A percentile compares a stretch with the other conserved stretches of the same genome.
Evolutionary conservation across 2,113 vertebrate species (phyloP).

Genomic region (rat (Rattus norvegicus)): GRCr8 NC_086039.1:30910501-30911000

Average conservation of each 20-base stretch:
- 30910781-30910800: neutral
- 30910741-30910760: neutral
- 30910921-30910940: neutral
- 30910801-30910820: neutral
- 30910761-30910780: neutral
- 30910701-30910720: conserved; percentile 39
- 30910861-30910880: neutral
- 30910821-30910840: neutral
- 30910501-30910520: conserved; percentile 29
- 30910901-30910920: neutral
- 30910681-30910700: neutral
- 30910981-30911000: neutral
- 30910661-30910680: conserved; percentile 1
- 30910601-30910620: neutral
- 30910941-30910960: neutral
- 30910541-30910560: neutral
- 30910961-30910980: neutral
- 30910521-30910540: neutral
- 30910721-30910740: conserved; percentile 24
- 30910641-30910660: neutral
- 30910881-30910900: no score
- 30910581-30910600: neutral
- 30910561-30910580: conserved; percentile 14
- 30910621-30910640: neutral
- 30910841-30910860: no score